phyloP scores from a whole-genome alignment of 2,888 invertebrate species.

The Pristionchus exspectatus region DNA sequence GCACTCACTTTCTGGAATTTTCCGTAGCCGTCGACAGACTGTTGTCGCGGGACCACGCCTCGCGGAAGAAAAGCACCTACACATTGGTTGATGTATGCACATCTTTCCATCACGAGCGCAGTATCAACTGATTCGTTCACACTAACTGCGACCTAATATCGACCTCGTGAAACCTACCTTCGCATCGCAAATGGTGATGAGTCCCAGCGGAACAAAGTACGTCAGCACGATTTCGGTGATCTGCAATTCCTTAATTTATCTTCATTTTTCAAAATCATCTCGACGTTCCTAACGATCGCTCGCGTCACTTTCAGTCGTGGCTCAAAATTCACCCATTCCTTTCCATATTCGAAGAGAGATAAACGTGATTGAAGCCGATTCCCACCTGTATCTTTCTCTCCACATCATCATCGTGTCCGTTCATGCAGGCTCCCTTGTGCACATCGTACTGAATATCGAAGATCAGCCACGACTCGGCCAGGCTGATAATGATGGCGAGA shows the following conservation, averaged over 20 bases:
- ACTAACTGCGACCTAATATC: neutral
- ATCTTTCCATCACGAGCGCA: too few species aligned
- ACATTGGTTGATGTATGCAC: too few species aligned
- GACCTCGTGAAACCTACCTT: slow-evolving; percentile 58
- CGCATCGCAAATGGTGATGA: slow-evolving; percentile 73
- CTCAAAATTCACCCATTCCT: too few species aligned
- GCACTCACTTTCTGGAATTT: too few species aligned
- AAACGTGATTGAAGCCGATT: too few species aligned
- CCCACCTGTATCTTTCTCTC: slow-evolving; percentile 39
- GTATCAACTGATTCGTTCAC: too few species aligned
- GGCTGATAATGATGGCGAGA: neutral
- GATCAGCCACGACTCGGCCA: neutral
- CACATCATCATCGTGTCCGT: slow-evolving; percentile 1
- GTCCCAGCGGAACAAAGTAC: slow-evolving; percentile 73
- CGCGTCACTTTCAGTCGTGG: too few species aligned
- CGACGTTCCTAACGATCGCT: too few species aligned
- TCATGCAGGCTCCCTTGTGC: slow-evolving; percentile 25
- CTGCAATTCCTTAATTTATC: slow-evolving; percentile 61
- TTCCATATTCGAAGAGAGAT: too few species aligned
- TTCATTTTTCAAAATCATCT: too few species aligned
- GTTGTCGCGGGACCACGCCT: slow-evolving; percentile 16
- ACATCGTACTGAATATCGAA: slow-evolving; percentile 25
- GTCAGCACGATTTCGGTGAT: slow-evolving; percentile 72
- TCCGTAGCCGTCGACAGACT: slow-evolving; percentile 6
- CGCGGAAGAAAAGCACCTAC: slow-evolving; percentile 34